Percentiles rank a stretch among this genome's conserved stretches.
phyloP scores from a whole-genome alignment of 2,797 vertebrate genomes.

The Smutsia gigantea region DNA sequence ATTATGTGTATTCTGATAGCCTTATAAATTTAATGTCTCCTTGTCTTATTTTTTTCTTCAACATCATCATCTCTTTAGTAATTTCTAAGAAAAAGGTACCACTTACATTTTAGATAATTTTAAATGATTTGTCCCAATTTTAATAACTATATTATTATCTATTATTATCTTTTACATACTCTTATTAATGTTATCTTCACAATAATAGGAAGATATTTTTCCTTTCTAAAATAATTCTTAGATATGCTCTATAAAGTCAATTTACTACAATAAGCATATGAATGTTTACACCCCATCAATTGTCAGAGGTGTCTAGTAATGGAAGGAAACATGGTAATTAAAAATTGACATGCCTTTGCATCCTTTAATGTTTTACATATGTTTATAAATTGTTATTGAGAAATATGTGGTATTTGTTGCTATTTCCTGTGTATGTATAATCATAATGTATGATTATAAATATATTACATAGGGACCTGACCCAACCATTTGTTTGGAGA shows the following conservation, averaged over 20 bases:
- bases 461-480: neutral
- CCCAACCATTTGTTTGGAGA: neutral
- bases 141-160: neutral
- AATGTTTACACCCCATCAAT: neutral
- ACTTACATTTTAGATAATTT: neutral
- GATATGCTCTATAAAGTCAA: neutral
- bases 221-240: conserved; percentile 22
- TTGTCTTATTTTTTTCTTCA: neutral
- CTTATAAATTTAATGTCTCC: neutral
- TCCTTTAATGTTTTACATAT: neutral
- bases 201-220: neutral
- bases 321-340: neutral
- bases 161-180: neutral
- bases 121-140: neutral
- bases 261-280: neutral
- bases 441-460: neutral
- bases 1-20: neutral
- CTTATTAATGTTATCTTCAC: too few species aligned
- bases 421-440: neutral
- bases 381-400: neutral
- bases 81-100: neutral
- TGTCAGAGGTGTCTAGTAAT: neutral
- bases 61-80: neutral
- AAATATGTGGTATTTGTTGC: neutral
- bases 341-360: neutral